Evolutionary conservation across 2,113 vertebrate genomes (phyloP).

Genomic region (Vombatus ursinus): DNA sequence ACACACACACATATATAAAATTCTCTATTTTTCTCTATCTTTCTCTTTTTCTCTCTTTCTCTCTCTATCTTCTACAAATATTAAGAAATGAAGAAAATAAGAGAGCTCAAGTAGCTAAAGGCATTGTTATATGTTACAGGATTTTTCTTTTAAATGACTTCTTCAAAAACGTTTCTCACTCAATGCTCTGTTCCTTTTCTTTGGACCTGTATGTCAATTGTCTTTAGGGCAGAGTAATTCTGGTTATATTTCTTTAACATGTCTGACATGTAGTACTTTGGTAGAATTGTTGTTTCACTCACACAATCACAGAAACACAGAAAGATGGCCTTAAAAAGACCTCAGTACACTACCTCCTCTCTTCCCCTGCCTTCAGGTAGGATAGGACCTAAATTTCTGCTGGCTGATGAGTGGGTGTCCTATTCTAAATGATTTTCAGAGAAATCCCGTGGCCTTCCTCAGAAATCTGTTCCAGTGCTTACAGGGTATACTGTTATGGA

Average conservation of each 20-base stretch:
- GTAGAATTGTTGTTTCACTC: not conserved
- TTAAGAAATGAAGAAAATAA: conserved; percentile 74
- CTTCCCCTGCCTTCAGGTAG: conserved; percentile 18
- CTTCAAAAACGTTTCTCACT: conserved; percentile 65
- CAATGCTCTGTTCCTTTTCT: conserved; percentile 13
- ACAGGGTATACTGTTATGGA: not conserved
- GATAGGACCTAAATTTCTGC: not conserved
- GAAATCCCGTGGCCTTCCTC: not conserved
- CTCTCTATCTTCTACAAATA: conserved; percentile 25
- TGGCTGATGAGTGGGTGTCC: not conserved
- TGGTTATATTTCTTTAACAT: not conserved
- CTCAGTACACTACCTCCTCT: not conserved
- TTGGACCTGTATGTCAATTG: not conserved
- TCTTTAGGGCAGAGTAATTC: conserved; percentile 24
- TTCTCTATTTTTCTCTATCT: too few species aligned
- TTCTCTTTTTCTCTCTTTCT: not conserved
- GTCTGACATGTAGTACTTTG: not conserved
- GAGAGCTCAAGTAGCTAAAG: conserved; percentile 59
- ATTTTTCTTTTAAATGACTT: conserved; percentile 55
- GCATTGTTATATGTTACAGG: conserved; percentile 54
- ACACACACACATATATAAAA: too few species aligned
- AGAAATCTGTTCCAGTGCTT: not conserved
- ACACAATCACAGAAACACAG: not conserved
- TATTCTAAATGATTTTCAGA: conserved; percentile 20
- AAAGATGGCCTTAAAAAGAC: not conserved